Base-by-base conservation (phyloP, 2,888 invertebrate genomes). In the Diadegma fenestrale region DNA sequence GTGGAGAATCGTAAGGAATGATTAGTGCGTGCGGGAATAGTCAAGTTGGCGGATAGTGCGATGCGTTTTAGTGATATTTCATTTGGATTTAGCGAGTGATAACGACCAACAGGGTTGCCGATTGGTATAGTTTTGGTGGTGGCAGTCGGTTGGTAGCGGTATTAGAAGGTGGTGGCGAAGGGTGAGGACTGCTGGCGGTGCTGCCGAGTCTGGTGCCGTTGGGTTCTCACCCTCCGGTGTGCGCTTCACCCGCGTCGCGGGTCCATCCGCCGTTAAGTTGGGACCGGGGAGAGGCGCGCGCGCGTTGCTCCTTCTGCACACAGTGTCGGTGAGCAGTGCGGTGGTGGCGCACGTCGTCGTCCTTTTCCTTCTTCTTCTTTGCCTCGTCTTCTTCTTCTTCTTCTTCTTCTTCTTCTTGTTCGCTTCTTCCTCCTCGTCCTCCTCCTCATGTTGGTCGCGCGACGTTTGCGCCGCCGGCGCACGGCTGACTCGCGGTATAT, bases 341-440 rank as follows among this genome's bases (percentile, higher is more conserved):
- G 80, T 73, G 66, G 84, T 84, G 77, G 84, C 75, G 84, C 72
- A 77, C 76, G 84, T 84, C 84, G 41, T 79, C 69, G 75, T 75
- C 75, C 68, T 73, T 73, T 22, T 82, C 81, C 64, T 17, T 54
- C 22, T 10, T 61, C 73, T 71, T 54, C n/a, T 73, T 26, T 54
- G 19, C 30, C 41, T 41, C 73, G 0, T 41, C 54, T 30, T 64
- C 51, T n/a, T 14, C 58, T 26, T 30, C 75, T 51, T 37, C 48
- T 63, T 22, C 48, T 66, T 22, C 37, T 76, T 26, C 17, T 61
- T 37, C 33, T 63, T 19, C 33, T 22, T 54, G 5, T 61, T 30
- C 3, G 64, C 41, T n/a, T 37, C 45, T 14, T 43, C 17, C 41
- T 58, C 14, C 58, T 58, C 48, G 7, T 64, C 19, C 33, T 76